Conservation (phyloP, 1,140 invertebrate genomes). For the Rhyacophila brunnea region DNA sequence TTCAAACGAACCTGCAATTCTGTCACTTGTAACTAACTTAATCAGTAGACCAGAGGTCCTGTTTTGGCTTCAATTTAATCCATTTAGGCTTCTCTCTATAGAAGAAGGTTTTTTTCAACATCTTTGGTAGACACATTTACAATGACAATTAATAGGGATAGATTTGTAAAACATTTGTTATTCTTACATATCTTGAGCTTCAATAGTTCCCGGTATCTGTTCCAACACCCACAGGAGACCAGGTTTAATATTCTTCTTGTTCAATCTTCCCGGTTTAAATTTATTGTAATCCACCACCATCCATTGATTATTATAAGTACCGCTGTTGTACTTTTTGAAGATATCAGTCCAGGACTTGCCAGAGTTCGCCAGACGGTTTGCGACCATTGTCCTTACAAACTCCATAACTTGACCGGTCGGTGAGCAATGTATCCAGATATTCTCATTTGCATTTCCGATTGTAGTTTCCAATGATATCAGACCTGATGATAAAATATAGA, state of each 20-base stretch:
- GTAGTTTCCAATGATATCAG: conserved; percentile 72
- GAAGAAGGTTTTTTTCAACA: too few relatives aligned
- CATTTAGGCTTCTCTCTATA: too few relatives aligned
- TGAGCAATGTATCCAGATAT: conserved; percentile 59
- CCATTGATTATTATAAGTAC: conserved; percentile 84
- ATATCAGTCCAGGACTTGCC: conserved; percentile 62
- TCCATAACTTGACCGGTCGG: conserved; percentile 59
- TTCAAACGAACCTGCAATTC: too few relatives aligned
- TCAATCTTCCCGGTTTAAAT: conserved; percentile 52
- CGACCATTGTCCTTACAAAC: conserved; percentile 66
- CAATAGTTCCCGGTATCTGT: conserved; percentile 59
- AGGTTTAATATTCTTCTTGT: conserved; percentile 18
- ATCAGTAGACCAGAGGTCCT: too few relatives aligned
- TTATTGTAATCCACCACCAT: conserved; percentile 69
- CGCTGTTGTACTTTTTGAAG: conserved; percentile 65
- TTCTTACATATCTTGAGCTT: conserved; percentile 29
- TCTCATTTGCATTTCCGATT: conserved; percentile 67
- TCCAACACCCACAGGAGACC: conserved; percentile 63
- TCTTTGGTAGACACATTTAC: too few relatives aligned
- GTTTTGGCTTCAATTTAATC: too few relatives aligned
- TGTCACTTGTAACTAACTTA: too few relatives aligned
- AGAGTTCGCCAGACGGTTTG: conserved; percentile 63
- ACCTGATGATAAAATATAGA: conserved; percentile 65
- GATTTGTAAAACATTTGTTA: too few relatives aligned
- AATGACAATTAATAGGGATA: too few relatives aligned